Conservation (phyloP, 2,888 invertebrate genomes). For the Trissoscelio sp. region DNA sequence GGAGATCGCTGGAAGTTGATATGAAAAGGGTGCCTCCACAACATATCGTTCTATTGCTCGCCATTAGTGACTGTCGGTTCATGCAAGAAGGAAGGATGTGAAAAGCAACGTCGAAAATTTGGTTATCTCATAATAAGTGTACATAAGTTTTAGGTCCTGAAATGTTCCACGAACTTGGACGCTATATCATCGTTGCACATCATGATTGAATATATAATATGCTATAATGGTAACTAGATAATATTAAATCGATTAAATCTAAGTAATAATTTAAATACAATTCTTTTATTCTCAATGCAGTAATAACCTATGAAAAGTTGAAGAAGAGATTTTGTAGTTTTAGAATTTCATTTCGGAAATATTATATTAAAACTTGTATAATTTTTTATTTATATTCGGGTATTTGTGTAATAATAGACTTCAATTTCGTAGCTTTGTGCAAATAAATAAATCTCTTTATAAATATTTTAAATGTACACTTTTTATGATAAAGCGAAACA, state of each 20-base stretch:
- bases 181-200: neutral
- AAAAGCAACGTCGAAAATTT: conserved; percentile 31
- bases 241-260: neutral
- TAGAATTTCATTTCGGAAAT: too few relatives aligned
- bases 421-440: neutral
- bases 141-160: conserved; percentile 26
- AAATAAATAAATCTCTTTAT: too few relatives aligned
- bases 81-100: conserved; percentile 61
- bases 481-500: conserved; percentile 17
- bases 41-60: conserved; percentile 61
- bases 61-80: conserved; percentile 72
- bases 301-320: too few relatives aligned
- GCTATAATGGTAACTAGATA: neutral
- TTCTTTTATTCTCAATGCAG: too few relatives aligned
- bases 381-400: too few relatives aligned
- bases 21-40: conserved; percentile 62
- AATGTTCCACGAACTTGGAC: neutral
- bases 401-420: neutral
- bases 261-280: neutral
- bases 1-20: conserved; percentile 71
- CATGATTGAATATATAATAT: neutral
- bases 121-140: conserved; percentile 50
- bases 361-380: too few relatives aligned
- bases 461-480: too few relatives aligned
- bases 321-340: too few relatives aligned